Conservation (phyloP, 2,797 vertebrate species). For the Hydrolagus colliei region DNA sequence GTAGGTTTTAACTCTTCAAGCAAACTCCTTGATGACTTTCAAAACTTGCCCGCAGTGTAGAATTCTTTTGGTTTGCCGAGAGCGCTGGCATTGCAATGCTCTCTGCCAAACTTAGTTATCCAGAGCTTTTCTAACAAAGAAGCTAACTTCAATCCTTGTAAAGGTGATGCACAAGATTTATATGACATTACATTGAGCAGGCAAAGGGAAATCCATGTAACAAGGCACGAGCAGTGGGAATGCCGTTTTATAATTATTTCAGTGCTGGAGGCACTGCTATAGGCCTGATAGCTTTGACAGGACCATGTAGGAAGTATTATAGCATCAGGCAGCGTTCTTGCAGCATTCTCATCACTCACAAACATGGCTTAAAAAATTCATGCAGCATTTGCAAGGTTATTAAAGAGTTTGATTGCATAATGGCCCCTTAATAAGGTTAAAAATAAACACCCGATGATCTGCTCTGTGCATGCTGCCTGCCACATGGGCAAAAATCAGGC, state of each 20-base stretch:
- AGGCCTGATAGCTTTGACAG: neutral
- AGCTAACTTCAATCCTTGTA: neutral
- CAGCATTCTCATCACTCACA: no score
- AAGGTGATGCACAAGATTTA: neutral
- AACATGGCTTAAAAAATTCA: no score
- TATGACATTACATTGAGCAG: neutral
- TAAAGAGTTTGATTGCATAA: no score
- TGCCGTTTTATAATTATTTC: neutral
- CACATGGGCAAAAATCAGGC: no score
- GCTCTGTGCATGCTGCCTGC: no score
- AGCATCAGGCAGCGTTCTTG: neutral
- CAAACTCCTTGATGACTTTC: neutral
- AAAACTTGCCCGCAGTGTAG: neutral
- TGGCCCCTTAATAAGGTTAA: no score
- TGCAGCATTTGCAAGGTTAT: no score
- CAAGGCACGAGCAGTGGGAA: neutral
- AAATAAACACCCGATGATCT: no score
- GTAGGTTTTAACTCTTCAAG: neutral
- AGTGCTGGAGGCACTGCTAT: neutral
- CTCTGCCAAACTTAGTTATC: neutral
- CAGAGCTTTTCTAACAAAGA: neutral
- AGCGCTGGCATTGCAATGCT: neutral
- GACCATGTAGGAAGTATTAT: neutral
- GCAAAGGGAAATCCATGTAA: neutral
- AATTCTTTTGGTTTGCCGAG: neutral